Conservation (phyloP, 1,140 invertebrate genomes). For the Drosophila navojoa region DNA sequence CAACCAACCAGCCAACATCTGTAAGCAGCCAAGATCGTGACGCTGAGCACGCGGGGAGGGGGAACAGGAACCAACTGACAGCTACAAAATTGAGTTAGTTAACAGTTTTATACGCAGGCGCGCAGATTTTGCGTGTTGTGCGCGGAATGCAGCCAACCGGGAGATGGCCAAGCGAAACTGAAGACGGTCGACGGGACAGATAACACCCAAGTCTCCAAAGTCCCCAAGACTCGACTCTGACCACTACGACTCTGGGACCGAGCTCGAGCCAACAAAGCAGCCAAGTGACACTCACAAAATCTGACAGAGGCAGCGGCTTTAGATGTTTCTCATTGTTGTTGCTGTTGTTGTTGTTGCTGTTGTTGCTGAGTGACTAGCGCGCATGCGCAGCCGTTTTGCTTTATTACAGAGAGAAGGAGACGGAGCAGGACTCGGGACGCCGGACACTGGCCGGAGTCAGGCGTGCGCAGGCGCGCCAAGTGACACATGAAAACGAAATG, state of each 20-base stretch:
- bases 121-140: constrained; percentile 78
- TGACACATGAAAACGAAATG: constrained; percentile 81
- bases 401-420: constrained; percentile 59
- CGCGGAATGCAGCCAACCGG: constrained; percentile 57
- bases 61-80: constrained; percentile 71
- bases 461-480: constrained; percentile 67
- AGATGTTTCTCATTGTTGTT: constrained; percentile 42
- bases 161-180: constrained; percentile 61
- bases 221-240: background rate
- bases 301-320: constrained; percentile 75
- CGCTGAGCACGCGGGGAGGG: background rate
- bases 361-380: constrained; percentile 57
- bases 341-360: constrained; percentile 21
- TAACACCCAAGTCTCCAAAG: constrained; percentile 65
- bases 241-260: background rate
- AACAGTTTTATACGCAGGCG: constrained; percentile 83
- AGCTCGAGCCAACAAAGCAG: constrained; percentile 52
- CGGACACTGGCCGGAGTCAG: background rate
- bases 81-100: constrained; percentile 84
- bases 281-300: constrained; percentile 82
- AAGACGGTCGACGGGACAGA: constrained; percentile 75
- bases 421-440: constrained; percentile 4
- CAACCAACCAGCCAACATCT: constrained; percentile 38
- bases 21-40: constrained; percentile 27
- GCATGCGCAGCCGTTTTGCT: constrained; percentile 78